A percentile compares a stretch with the other conserved stretches of the same genome.
These are phyloP conservation scores for Percina caprodes DNA, from an alignment of 2,113 vertebrate genomes.

Conservation along the genomic window DNA sequence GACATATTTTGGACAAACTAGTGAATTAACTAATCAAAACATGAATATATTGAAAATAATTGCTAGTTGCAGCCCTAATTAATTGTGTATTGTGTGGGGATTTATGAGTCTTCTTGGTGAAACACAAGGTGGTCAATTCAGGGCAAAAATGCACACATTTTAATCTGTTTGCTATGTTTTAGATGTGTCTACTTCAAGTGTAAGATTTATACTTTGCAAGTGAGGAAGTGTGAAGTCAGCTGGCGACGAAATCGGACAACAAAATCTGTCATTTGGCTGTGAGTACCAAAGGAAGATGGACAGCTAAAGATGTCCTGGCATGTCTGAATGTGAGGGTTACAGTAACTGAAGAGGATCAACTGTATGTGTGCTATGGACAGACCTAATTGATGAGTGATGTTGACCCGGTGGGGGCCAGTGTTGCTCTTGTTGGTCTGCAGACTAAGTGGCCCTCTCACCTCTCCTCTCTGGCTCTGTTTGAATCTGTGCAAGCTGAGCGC, in stretches of 20 bases:
- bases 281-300: background rate
- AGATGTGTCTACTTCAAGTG: background rate
- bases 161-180: background rate
- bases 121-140: constrained; percentile 6
- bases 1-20: background rate
- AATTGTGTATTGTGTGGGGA: constrained; percentile 27
- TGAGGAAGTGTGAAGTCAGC: constrained; percentile 23
- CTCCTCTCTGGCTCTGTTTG: constrained; percentile 23
- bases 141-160: constrained; percentile 4
- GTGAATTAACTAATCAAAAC: constrained; percentile 13
- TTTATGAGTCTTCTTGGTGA: constrained; percentile 20
- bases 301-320: background rate
- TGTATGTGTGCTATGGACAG: constrained; percentile 24
- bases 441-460: constrained; percentile 54
- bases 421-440: constrained; percentile 46
- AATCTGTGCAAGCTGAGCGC: constrained; percentile 27
- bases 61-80: constrained; percentile 47
- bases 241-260: background rate
- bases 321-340: background rate
- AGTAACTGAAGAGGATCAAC: constrained; percentile 5
- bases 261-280: background rate
- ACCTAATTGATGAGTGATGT: constrained; percentile 42
- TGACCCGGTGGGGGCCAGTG: constrained; percentile 53
- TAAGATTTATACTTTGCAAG: constrained; percentile 1
- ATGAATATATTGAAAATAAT: constrained; percentile 20